Evolutionary conservation across 1,140 invertebrate genomes (phyloP).

Genomic region (Coenobita brevimanus): DNA sequence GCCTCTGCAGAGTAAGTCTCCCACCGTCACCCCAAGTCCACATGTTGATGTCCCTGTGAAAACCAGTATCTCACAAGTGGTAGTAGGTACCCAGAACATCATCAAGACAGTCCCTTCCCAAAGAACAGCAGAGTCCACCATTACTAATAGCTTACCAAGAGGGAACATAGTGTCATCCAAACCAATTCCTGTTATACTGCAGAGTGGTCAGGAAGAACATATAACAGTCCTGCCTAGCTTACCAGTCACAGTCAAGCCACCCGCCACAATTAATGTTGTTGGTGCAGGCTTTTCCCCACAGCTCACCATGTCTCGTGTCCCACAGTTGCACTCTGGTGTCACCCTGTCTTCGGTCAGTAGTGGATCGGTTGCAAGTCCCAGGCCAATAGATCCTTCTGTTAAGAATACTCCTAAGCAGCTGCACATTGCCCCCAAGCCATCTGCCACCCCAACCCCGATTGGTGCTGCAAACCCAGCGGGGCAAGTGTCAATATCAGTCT

Average conservation of each 20-base stretch:
- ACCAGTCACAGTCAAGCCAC: constrained; percentile 41
- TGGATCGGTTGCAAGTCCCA: constrained; percentile 29
- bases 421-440: constrained; percentile 67
- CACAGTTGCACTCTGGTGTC: constrained; percentile 36
- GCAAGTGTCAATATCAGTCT: constrained; percentile 40
- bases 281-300: constrained; percentile 17
- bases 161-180: constrained; percentile 26
- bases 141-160: constrained; percentile 1
- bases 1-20: constrained; percentile 16
- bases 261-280: constrained; percentile 42
- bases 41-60: too few relatives aligned
- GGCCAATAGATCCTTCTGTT: constrained; percentile 32
- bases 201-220: constrained; percentile 39
- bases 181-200: constrained; percentile 13
- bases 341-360: constrained; percentile 44
- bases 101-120: background rate
- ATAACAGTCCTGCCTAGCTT: constrained; percentile 42
- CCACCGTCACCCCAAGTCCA: background rate
- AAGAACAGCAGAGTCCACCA: background rate
- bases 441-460: constrained; percentile 28
- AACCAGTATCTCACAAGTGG: constrained; percentile 1
- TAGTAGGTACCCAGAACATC: background rate
- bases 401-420: constrained; percentile 62
- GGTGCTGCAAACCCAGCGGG: constrained; percentile 2
- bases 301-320: constrained; percentile 13